phyloP scores from a whole-genome alignment of 1,140 invertebrate genomes.

The Drosophila trapezifrons region DNA sequence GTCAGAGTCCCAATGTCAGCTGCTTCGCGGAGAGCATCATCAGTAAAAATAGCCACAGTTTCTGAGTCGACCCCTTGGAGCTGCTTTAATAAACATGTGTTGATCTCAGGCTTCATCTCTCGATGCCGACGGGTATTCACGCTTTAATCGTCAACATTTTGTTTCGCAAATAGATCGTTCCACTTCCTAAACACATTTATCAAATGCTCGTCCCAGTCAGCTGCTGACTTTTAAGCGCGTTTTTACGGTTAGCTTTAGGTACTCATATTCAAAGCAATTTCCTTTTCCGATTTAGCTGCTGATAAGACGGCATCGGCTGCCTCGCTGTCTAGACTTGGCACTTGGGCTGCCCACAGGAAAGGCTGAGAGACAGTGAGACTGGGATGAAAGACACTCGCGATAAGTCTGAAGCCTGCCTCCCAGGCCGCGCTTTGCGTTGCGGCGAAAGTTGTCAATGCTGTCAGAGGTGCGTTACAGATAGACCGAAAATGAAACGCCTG shows the following conservation, averaged over 20 bases:
- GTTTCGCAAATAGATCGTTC: constrained; percentile 45
- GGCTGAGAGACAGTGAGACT: neutral
- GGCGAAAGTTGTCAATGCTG: constrained; percentile 63
- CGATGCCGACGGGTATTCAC: constrained; percentile 21
- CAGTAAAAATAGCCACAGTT: constrained; percentile 35
- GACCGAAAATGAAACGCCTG: constrained; percentile 22
- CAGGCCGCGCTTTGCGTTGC: constrained; percentile 40
- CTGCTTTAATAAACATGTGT: constrained; percentile 51
- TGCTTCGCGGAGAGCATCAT: constrained; percentile 24
- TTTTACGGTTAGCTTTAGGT: constrained; percentile 9
- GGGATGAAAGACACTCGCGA: constrained; percentile 53
- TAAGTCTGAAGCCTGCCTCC: constrained; percentile 43
- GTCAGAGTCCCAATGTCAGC: constrained; percentile 22
- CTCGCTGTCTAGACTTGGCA: constrained; percentile 58
- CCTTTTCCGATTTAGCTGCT: constrained; percentile 63
- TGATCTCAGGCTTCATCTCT: constrained; percentile 30
- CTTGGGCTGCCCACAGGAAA: constrained; percentile 61
- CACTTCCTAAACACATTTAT: constrained; percentile 72
- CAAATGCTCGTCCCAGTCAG: constrained; percentile 16
- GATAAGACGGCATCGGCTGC: constrained; percentile 57
- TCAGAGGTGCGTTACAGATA: constrained; percentile 58
- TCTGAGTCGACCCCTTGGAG: constrained; percentile 21
- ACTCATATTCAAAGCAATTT: constrained; percentile 62
- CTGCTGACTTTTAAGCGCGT: constrained; percentile 23
- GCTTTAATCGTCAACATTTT: constrained; percentile 48